phyloP scores from a whole-genome alignment of 1,140 invertebrate genomes.

The Saccostrea cuccullata region DNA sequence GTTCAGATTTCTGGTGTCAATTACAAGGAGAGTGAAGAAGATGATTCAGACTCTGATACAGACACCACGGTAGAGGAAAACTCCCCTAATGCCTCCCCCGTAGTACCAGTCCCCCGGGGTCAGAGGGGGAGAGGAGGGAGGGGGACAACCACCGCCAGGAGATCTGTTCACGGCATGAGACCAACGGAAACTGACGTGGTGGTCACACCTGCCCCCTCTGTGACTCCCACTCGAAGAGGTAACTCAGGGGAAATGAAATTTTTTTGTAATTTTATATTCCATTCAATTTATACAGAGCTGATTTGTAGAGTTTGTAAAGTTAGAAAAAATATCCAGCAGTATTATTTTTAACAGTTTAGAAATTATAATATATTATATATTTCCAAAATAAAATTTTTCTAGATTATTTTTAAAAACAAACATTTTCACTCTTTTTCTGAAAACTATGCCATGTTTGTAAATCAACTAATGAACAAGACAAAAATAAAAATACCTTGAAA shows the following conservation, averaged over 20 bases:
- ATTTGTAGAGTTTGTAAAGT: too few species aligned
- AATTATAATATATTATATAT: too few species aligned
- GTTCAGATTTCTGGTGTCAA: not conserved
- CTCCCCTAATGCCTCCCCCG: not conserved
- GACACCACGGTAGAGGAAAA: conserved; percentile 13
- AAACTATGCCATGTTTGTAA: too few species aligned
- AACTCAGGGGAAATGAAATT: too few species aligned
- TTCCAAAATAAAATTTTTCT: too few species aligned
- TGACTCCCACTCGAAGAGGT: not conserved
- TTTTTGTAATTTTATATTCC: too few species aligned
- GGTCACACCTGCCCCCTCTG: not conserved
- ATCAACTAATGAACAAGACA: not conserved
- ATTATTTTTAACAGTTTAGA: too few species aligned
- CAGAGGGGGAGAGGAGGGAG: conserved; percentile 20
- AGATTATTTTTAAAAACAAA: too few species aligned
- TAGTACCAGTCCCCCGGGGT: not conserved
- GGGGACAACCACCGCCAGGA: not conserved
- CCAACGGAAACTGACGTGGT: conserved; percentile 20
- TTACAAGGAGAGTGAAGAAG: conserved; percentile 24
- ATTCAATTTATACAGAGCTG: too few species aligned
- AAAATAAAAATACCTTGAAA: not conserved
- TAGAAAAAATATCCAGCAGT: too few species aligned
- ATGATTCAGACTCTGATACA: conserved; percentile 21
- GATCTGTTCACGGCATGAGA: conserved; percentile 22
- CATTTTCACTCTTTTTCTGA: too few species aligned